Percentiles rank a stretch among this genome's conserved stretches.
Conservation (phyloP, 2,888 invertebrate species). For the Epinotia bilunana region DNA sequence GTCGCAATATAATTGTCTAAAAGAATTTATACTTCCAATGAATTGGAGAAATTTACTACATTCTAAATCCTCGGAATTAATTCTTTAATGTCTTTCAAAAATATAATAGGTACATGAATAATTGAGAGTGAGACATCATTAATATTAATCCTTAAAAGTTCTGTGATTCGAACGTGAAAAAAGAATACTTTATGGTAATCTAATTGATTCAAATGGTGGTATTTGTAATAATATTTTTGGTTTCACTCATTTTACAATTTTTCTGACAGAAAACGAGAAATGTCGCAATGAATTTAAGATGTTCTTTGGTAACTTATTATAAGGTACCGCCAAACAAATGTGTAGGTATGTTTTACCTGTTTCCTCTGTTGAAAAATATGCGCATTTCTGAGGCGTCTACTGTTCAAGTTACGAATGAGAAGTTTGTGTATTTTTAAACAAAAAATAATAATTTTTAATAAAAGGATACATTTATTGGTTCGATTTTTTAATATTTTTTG, state of each 20-base stretch:
- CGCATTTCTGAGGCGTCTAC: too few species aligned
- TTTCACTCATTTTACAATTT: neutral
- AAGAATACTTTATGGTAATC: constrained; percentile 27
- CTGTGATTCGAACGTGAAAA: neutral
- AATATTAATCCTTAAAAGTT: constrained; percentile 18
- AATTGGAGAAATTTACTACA: neutral
- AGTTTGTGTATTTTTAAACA: too few species aligned
- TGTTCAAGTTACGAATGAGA: too few species aligned
- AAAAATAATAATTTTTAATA: too few species aligned
- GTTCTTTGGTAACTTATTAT: neutral
- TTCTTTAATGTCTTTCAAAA: neutral
- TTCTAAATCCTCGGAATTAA: too few species aligned
- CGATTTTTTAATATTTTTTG: too few species aligned
- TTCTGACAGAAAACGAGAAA: neutral
- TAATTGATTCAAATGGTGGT: constrained; percentile 19
- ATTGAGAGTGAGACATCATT: neutral
- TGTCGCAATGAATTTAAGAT: neutral
- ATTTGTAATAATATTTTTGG: neutral
- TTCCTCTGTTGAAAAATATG: too few species aligned
- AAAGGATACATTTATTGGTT: too few species aligned
- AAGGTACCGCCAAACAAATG: neutral
- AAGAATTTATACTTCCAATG: neutral
- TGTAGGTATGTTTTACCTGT: too few species aligned
- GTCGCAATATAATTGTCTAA: neutral
- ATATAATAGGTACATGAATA: neutral